phyloP scores from a whole-genome alignment of 2,888 invertebrate genomes.

The Norana najaformis region DNA sequence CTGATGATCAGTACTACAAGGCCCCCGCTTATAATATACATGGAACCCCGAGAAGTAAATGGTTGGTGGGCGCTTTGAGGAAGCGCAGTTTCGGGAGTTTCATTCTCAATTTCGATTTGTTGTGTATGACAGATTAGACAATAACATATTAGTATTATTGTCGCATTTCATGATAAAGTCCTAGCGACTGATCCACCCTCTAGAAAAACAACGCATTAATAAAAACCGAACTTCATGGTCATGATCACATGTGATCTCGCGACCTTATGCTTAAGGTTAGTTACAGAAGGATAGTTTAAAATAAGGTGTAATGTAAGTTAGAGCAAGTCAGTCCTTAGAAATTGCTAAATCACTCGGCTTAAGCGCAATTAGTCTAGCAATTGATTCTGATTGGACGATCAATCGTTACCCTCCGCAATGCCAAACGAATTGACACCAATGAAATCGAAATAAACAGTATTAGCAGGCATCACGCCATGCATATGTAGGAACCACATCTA shows the following conservation, averaged over 20 bases:
- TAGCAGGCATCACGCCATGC: neutral
- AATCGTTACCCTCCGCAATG: neutral
- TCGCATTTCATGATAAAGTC: neutral
- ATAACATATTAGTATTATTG: conserved; percentile 5
- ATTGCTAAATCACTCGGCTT: neutral
- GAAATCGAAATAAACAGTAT: neutral
- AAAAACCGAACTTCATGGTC: neutral
- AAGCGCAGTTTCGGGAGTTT: neutral
- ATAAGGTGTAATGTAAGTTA: neutral
- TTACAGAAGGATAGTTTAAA: neutral
- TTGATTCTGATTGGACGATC: neutral
- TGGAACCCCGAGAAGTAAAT: too few relatives aligned
- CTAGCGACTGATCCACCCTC: neutral
- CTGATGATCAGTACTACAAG: too few relatives aligned
- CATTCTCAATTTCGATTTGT: neutral
- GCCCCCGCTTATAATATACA: too few relatives aligned
- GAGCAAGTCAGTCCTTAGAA: neutral
- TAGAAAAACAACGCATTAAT: neutral
- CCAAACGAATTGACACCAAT: neutral
- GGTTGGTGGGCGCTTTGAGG: too few relatives aligned
- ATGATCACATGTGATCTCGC: neutral
- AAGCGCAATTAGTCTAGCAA: neutral
- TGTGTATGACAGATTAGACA: neutral
- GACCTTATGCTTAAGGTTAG: neutral
- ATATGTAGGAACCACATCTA: neutral